A percentile compares a stretch with the other conserved stretches of the same genome.
Conservation (phyloP, 2,113 vertebrate genomes). For the Ursus arctos region DNA sequence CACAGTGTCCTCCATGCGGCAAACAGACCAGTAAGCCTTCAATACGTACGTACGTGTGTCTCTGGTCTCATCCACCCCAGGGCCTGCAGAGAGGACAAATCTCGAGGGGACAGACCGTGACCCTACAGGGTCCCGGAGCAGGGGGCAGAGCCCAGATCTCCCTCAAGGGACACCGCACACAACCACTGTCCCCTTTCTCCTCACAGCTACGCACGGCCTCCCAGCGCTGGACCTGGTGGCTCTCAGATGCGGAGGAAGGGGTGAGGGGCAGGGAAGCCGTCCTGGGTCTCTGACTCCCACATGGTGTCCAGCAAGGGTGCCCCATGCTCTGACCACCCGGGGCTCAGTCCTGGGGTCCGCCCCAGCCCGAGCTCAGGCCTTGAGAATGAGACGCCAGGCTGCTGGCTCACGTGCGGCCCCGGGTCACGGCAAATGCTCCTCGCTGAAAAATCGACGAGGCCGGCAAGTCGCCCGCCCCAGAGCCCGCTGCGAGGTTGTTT, state of each 20-base stretch:
- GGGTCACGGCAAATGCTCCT: accelerated
- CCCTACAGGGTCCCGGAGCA: not conserved
- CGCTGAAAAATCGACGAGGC: accelerated
- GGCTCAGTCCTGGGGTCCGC: not conserved
- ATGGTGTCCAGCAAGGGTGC: accelerated
- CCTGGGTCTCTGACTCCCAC: not conserved
- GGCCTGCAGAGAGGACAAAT: not conserved
- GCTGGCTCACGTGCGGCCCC: accelerated
- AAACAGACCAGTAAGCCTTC: not conserved
- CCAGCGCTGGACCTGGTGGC: not conserved
- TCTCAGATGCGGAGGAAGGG: accelerated
- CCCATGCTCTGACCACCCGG: too few species aligned
- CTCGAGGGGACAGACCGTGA: accelerated
- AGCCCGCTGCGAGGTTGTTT: accelerated
- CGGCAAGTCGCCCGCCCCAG: accelerated
- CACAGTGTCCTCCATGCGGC: not conserved
- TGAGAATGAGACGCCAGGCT: accelerated
- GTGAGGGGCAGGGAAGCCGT: accelerated
- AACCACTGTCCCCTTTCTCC: not conserved
- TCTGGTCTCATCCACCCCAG: not conserved
- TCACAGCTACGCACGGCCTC: accelerated
- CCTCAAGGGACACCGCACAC: not conserved
- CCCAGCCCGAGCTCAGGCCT: accelerated
- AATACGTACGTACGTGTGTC: accelerated
- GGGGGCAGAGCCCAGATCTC: not conserved